These are phyloP conservation scores for Haliclona indistincta DNA, from an alignment of 37 sponge, comb jelly and placozoan genomes.

Conservation along the genomic window DNA sequence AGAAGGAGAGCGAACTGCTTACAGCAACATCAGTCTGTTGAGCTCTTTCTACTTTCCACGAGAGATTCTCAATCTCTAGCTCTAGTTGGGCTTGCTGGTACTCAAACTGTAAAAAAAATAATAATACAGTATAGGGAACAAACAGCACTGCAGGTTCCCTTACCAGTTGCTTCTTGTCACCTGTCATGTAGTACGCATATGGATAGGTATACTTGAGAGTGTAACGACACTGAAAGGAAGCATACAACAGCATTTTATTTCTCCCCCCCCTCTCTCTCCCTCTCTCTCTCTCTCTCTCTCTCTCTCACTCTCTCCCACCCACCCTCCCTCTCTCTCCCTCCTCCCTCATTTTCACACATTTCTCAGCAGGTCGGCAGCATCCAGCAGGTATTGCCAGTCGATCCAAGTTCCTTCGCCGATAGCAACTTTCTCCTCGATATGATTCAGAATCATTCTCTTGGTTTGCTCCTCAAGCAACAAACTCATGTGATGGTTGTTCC, in stretches of 20 bases:
- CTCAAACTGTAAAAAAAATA: constrained; percentile 69
- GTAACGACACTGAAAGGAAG: constrained; percentile 68
- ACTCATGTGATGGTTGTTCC: constrained; percentile 82
- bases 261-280: neutral
- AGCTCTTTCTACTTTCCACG: constrained; percentile 87
- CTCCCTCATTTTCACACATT: constrained; percentile 32
- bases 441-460: constrained; percentile 43
- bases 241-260: neutral
- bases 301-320: no score
- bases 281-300: neutral
- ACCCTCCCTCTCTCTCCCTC: no score
- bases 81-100: constrained; percentile 93
- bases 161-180: constrained; percentile 76
- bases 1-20: neutral
- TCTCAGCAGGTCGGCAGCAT: constrained; percentile 72
- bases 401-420: constrained; percentile 84
- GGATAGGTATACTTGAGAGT: constrained; percentile 93
- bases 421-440: constrained; percentile 72
- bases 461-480: constrained; percentile 75
- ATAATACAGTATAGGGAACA: neutral
- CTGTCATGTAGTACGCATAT: constrained; percentile 78
- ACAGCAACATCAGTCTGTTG: constrained; percentile 55
- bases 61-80: constrained; percentile 89
- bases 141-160: neutral
- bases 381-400: constrained; percentile 90